Conservation (phyloP, 2,888 invertebrate genomes). For the Flexamia atlantica region DNA sequence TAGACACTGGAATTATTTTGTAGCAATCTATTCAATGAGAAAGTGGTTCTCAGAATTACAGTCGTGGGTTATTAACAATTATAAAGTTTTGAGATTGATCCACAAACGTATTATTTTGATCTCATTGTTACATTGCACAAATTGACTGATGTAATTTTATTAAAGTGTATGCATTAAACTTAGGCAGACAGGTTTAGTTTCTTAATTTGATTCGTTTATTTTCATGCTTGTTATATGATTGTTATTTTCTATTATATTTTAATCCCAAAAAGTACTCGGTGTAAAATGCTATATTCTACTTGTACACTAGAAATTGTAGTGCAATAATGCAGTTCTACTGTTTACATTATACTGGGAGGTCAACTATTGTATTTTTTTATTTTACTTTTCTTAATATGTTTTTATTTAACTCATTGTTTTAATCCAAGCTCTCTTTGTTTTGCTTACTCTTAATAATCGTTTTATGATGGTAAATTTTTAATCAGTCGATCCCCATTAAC, state of each 20-base stretch:
- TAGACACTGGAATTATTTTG: not conserved
- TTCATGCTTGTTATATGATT: constrained; percentile 10
- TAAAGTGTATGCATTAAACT: not conserved
- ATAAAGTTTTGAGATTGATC: constrained; percentile 26
- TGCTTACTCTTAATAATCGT: not conserved
- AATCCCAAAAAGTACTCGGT: not conserved
- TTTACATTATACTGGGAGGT: not conserved
- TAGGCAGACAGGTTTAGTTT: constrained; percentile 2
- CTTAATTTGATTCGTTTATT: not conserved
- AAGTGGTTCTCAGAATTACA: not conserved
- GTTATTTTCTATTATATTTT: not conserved
- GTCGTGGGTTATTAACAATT: not conserved
- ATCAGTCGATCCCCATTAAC: not conserved
- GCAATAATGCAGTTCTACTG: constrained; percentile 4
- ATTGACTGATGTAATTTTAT: constrained; percentile 14
- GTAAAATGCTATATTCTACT: not conserved
- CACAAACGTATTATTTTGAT: constrained; percentile 57
- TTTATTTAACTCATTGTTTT: constrained; percentile 5
- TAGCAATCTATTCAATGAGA: not conserved
- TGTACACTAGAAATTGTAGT: constrained; percentile 13
- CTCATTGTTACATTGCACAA: constrained; percentile 37
- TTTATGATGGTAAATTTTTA: too few relatives aligned
- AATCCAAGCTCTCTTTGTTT: not conserved
- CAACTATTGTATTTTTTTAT: not conserved
- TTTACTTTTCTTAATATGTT: not conserved